phyloP scores from a whole-genome alignment of 2,113 vertebrate genomes.

The Paracanthobrama guichenoti region DNA sequence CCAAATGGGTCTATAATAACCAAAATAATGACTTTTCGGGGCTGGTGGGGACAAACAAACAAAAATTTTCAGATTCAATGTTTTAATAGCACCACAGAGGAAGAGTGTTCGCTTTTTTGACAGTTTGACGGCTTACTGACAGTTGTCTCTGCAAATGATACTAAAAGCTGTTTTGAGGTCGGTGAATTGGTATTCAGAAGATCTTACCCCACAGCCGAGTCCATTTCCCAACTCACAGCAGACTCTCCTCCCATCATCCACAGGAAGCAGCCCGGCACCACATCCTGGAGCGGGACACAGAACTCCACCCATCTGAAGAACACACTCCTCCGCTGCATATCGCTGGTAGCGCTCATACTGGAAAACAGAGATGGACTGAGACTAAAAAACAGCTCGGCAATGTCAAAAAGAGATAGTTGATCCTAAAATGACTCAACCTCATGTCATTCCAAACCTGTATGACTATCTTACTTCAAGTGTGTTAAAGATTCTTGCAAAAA shows the following conservation, averaged over 20 bases:
- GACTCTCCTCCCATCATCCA: constrained; percentile 73
- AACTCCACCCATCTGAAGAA: constrained; percentile 84
- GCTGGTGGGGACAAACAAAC: too few species aligned
- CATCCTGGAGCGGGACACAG: constrained; percentile 86
- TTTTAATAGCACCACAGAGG: too few species aligned
- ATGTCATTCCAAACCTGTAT: not conserved
- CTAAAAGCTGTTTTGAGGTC: constrained; percentile 9
- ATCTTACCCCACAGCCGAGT: constrained; percentile 87
- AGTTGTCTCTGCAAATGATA: not conserved
- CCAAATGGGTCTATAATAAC: too few species aligned
- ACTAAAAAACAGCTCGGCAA: not conserved
- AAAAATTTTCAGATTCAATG: too few species aligned
- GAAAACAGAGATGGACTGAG: not conserved
- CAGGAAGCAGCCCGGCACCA: constrained; percentile 84
- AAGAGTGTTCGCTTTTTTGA: too few species aligned
- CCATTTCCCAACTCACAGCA: constrained; percentile 71
- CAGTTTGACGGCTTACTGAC: not conserved
- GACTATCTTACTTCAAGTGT: not conserved
- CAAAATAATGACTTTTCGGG: too few species aligned
- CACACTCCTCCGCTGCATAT: constrained; percentile 85
- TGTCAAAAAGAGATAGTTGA: not conserved
- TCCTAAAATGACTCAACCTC: not conserved
- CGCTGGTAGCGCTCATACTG: constrained; percentile 89
- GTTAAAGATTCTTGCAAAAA: not conserved
- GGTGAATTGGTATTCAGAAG: not conserved